Conservation (phyloP, 2,888 invertebrate species). For the Eilema caniola region DNA sequence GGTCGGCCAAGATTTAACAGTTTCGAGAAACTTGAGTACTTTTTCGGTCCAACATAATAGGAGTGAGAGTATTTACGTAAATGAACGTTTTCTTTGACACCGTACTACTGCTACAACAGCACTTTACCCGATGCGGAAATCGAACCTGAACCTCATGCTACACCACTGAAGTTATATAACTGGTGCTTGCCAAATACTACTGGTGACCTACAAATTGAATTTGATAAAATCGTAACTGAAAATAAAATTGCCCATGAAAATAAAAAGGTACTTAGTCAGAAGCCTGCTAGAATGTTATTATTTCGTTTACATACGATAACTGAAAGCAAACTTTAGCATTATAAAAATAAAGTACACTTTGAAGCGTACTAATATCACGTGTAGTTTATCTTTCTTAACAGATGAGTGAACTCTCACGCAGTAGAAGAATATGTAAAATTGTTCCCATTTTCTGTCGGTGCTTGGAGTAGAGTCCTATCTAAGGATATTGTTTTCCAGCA, state of each 20-base stretch:
- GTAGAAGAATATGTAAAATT: conserved; percentile 66
- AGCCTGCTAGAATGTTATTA: conserved; percentile 30
- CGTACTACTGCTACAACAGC: too few relatives aligned
- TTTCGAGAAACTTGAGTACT: neutral
- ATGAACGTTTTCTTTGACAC: too few relatives aligned
- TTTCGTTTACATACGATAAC: conserved; percentile 37
- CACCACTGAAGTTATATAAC: neutral
- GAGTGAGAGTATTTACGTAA: too few relatives aligned
- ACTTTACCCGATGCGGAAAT: neutral
- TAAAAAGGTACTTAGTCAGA: conserved; percentile 33
- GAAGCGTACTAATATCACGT: conserved; percentile 31
- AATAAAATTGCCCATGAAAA: conserved; percentile 44
- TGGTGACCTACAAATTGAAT: conserved; percentile 27
- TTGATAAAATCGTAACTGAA: conserved; percentile 29
- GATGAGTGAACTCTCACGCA: conserved; percentile 70
- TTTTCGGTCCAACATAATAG: neutral
- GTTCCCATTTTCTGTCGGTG: conserved; percentile 50
- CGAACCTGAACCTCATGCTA: neutral
- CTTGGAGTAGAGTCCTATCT: conserved; percentile 54
- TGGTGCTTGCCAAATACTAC: neutral
- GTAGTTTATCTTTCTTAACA: conserved; percentile 77
- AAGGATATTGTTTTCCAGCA: conserved; percentile 56
- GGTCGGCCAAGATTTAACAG: neutral
- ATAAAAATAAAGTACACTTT: conserved; percentile 44
- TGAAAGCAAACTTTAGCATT: conserved; percentile 33